These are phyloP conservation scores for Phengaris alcon DNA, from an alignment of 2,888 invertebrate genomes.

Conservation along the genomic window DNA sequence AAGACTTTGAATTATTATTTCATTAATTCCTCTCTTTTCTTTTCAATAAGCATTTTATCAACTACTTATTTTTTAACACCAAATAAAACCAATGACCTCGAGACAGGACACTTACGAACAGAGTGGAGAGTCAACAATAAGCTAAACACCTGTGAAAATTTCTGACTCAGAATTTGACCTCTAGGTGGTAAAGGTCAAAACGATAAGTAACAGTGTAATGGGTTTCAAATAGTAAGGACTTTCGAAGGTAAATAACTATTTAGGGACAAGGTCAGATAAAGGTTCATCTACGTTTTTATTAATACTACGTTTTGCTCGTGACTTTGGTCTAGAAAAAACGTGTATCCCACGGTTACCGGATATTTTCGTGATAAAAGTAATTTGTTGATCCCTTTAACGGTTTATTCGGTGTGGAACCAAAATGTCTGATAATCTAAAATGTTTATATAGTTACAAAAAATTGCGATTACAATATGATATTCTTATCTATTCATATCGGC, in stretches of 20 bases:
- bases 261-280: not conserved
- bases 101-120: not conserved
- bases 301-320: too few species aligned
- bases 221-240: conserved; percentile 12
- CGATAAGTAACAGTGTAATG: conserved; percentile 31
- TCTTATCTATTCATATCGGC: not conserved
- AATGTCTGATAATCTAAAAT: not conserved
- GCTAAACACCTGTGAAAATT: not conserved
- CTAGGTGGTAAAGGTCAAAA: conserved; percentile 31
- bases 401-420: not conserved
- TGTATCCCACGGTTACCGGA: not conserved
- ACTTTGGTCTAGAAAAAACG: too few species aligned
- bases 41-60: too few species aligned
- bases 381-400: too few species aligned
- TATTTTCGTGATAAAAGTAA: too few species aligned
- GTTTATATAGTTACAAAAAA: not conserved
- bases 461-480: not conserved
- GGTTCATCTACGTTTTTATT: not conserved
- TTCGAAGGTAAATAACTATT: conserved; percentile 5
- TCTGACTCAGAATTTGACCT: conserved; percentile 10
- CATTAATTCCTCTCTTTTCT: too few species aligned
- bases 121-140: not conserved
- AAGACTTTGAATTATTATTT: too few species aligned
- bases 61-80: not conserved
- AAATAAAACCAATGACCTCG: not conserved